Base-by-base conservation (phyloP, 2,797 vertebrate genomes). In the Amblyopsis hoosieri region DNA sequence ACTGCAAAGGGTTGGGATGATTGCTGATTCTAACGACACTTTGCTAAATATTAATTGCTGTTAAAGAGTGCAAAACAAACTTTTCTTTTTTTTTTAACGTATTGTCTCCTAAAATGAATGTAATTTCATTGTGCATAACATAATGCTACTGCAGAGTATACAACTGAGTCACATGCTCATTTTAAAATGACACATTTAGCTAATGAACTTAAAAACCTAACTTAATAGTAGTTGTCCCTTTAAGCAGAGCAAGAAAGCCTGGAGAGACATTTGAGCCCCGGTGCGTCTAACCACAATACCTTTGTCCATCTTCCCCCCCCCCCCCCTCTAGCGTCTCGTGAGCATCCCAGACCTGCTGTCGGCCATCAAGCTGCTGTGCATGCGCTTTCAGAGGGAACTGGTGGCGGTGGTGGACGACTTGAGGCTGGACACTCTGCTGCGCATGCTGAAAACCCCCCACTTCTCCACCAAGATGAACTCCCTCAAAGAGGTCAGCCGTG, bases 391-490 rank as follows among this genome's bases (percentile, higher is more conserved):
- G 74, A 95, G 96, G 12, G 96, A 97, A 61, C 86, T 99, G 83
- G 98, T 98, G 2, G 95, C 93, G 0, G 93, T 94, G 0, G 98
- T 99, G 67, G 98, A 99, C 12, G 97, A 98, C 83, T 92, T 99
- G 45, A 88, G 98, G 15, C 87, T 99, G 74, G 97, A 99, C 89
- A 99, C 98, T 1, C 92, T 99, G 23, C 85, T 99, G 51, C 94
- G 98, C 55, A 99, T 99, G 98, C 91, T 99, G 66, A 99, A 99
- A 81, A 99, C 98, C 0, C 98, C 98, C 23, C 98, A 99, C 82
- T 99, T 99, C 86, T 99, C 97, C 75, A 97, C 97, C 80, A 99
- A 99, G 85, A 99, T 99, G 98, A 99, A 98, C 80, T 99, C 98
- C 31, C 95, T 99, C 75, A 99, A 99, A 94, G 97, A 99, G 89